Percentiles rank a stretch among this genome's conserved stretches.
Conservation (phyloP, 2,797 vertebrate genomes). For the Petrocephalus sullivani region DNA sequence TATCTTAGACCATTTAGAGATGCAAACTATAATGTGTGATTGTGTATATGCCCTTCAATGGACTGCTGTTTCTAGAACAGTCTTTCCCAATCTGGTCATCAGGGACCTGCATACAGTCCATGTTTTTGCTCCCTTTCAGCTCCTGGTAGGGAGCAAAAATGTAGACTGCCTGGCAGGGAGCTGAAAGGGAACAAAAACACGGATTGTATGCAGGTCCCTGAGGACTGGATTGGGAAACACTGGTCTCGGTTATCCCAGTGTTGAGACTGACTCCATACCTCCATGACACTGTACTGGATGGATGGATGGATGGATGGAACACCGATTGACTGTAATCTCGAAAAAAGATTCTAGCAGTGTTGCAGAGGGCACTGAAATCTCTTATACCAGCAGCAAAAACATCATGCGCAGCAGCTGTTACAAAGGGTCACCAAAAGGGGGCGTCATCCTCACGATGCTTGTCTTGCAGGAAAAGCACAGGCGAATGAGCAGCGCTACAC, state of each 20-base stretch:
- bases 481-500: conserved; percentile 83
- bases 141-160: neutral
- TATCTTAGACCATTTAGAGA: too few relatives aligned
- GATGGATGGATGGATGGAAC: neutral
- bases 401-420: neutral
- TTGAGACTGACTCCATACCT: neutral
- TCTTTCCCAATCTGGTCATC: too few relatives aligned
- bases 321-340: neutral
- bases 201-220: neutral
- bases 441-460: neutral
- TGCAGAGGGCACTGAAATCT: neutral
- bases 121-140: neutral
- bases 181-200: neutral
- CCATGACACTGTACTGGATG: neutral
- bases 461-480: conserved; percentile 74
- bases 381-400: neutral
- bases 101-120: too few relatives aligned
- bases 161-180: neutral
- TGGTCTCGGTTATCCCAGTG: neutral
- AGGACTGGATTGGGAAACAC: neutral
- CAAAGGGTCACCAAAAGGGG: neutral
- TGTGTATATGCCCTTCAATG: neutral
- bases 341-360: neutral
- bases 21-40: neutral
- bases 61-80: too few relatives aligned